These are phyloP conservation scores for Ernsta delagoae DNA, from an alignment of 2,888 invertebrate species.

Conservation along the genomic window DNA sequence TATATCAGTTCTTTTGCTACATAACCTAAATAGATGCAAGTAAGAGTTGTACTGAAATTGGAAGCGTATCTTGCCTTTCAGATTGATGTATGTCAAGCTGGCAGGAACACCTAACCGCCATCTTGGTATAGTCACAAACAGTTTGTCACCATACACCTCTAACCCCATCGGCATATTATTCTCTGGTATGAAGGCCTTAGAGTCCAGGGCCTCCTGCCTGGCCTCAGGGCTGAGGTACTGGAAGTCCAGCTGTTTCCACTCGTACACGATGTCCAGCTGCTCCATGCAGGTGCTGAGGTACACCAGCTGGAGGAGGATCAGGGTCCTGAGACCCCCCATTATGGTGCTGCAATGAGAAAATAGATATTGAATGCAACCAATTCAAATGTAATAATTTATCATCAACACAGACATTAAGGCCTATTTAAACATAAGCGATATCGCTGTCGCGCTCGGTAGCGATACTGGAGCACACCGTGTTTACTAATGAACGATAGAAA, in stretches of 20 bases:
- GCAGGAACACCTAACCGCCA: constrained; percentile 91
- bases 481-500: too few species aligned
- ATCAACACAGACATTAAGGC: too few species aligned
- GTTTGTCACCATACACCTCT: constrained; percentile 87
- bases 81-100: constrained; percentile 89
- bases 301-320: constrained; percentile 67
- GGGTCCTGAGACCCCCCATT: constrained; percentile 66
- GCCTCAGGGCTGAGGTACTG: constrained; percentile 85
- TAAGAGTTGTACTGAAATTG: too few species aligned
- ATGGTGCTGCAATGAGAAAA: constrained; percentile 52
- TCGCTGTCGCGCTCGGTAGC: too few species aligned
- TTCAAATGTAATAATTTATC: too few species aligned
- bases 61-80: constrained; percentile 82
- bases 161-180: constrained; percentile 91
- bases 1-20: too few species aligned
- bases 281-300: constrained; percentile 82
- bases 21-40: too few species aligned
- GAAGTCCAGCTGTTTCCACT: constrained; percentile 90
- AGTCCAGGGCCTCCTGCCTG: constrained; percentile 84
- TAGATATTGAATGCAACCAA: background rate
- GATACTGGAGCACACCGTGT: too few species aligned
- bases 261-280: constrained; percentile 88
- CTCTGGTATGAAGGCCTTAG: constrained; percentile 86
- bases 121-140: constrained; percentile 90
- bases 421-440: too few species aligned